Conservation (phyloP, 2,888 invertebrate genomes). For the Helicoverpa assulta region DNA sequence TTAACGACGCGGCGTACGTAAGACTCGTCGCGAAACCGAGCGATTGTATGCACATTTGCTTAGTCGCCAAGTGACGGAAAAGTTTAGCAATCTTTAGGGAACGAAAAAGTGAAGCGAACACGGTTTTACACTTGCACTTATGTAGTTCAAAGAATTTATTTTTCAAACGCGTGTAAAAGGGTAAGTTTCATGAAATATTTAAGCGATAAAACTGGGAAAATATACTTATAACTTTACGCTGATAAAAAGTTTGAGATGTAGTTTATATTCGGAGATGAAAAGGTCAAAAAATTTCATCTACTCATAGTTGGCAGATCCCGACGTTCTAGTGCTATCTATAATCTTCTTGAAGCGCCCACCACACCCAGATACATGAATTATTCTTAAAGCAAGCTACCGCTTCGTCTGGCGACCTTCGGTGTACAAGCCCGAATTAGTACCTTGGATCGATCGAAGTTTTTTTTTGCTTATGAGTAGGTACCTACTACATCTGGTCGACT, state of each 20-base stretch:
- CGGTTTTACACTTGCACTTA: conserved; percentile 36
- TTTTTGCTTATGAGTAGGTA: neutral
- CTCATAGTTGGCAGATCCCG: conserved; percentile 22
- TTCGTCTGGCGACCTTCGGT: conserved; percentile 31
- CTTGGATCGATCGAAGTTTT: conserved; percentile 28
- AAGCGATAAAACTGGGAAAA: conserved; percentile 22
- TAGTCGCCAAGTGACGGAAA: conserved; percentile 45
- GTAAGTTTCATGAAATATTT: conserved; percentile 32
- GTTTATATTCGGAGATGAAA: conserved; percentile 36
- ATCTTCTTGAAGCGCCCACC: conserved; percentile 24
- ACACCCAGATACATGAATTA: conserved; percentile 44
- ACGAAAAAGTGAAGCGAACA: conserved; percentile 41
- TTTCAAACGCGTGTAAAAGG: conserved; percentile 10
- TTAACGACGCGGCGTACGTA: conserved; percentile 37
- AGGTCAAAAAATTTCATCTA: conserved; percentile 38
- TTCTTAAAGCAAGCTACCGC: conserved; percentile 29
- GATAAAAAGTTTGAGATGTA: conserved; percentile 34
- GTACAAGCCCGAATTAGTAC: conserved; percentile 32
- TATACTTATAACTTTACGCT: conserved; percentile 29
- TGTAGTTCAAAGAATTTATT: conserved; percentile 10
- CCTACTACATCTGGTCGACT: neutral
- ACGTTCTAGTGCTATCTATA: conserved; percentile 31
- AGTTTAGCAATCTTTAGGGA: conserved; percentile 49
- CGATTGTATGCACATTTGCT: conserved; percentile 56
- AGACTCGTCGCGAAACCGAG: conserved; percentile 43